A percentile compares a stretch with the other conserved stretches of the same genome.
Evolutionary conservation across 37 sponge, comb jelly and placozoan genomes (phyloP).

Genomic region (Eunapius fragilis): DNA sequence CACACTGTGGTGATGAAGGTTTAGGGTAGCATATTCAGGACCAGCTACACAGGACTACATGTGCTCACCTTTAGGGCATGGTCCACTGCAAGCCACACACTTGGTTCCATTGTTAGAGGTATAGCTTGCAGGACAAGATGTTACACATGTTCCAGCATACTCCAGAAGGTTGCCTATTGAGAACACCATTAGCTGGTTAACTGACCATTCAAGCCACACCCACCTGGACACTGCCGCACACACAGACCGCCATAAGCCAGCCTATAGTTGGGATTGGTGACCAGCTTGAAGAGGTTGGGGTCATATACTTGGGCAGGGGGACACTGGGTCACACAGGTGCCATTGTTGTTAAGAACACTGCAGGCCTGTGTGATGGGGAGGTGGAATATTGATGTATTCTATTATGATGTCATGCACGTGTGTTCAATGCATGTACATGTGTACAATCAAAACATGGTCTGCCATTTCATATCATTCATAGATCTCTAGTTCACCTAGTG

Average conservation of each 20-base stretch:
- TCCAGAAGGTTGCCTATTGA: constrained; percentile 31
- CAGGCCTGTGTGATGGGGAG: constrained; percentile 53
- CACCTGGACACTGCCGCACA: constrained; percentile 59
- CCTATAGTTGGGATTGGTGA: constrained; percentile 48
- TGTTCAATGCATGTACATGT: too few relatives aligned
- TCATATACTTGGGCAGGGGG: constrained; percentile 47
- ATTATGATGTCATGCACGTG: too few relatives aligned
- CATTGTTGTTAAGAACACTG: constrained; percentile 61
- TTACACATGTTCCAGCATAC: constrained; percentile 35
- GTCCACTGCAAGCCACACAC: constrained; percentile 36
- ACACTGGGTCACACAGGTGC: constrained; percentile 65
- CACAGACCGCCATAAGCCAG: constrained; percentile 50
- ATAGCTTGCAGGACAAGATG: constrained; percentile 27
- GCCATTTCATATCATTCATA: too few relatives aligned
- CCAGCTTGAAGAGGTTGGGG: constrained; percentile 2
- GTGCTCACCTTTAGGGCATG: constrained; percentile 40
- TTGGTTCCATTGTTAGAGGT: neutral
- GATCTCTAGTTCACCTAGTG: too few relatives aligned
- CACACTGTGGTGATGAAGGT: constrained; percentile 21
- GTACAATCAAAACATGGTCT: too few relatives aligned
- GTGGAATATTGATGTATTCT: too few relatives aligned
- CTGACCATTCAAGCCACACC: neutral
- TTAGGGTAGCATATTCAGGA: too few relatives aligned
- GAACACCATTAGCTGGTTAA: neutral
- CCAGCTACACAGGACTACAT: neutral